Percentiles rank a stretch among this genome's conserved stretches.
Evolutionary conservation across 1,140 invertebrate species (phyloP).

Genomic region (Cheumatopsyche charites): DNA sequence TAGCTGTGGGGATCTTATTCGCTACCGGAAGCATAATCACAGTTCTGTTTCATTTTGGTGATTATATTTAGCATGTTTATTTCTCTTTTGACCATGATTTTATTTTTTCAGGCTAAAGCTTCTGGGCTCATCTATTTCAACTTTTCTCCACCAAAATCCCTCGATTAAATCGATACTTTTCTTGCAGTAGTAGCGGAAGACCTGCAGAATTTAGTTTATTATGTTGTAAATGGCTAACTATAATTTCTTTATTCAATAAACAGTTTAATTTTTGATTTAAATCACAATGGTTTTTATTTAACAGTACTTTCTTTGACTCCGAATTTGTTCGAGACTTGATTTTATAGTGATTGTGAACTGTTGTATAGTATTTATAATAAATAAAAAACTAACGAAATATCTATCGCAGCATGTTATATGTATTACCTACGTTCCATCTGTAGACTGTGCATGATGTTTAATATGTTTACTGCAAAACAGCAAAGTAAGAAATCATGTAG

Average conservation of each 20-base stretch:
- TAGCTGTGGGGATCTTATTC: conserved; percentile 67
- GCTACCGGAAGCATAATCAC: conserved; percentile 63
- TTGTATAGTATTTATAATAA: no score
- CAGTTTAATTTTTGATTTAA: conserved; percentile 11
- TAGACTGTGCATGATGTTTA: no score
- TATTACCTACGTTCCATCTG: no score
- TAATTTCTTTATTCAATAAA: conserved; percentile 16
- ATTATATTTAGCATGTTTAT: conserved; percentile 14
- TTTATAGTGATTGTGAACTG: no score
- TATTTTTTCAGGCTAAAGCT: conserved; percentile 53
- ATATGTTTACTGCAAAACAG: no score
- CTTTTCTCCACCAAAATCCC: conserved; percentile 62
- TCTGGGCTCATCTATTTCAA: conserved; percentile 65
- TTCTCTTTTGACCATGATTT: neutral
- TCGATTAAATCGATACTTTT: conserved; percentile 56
- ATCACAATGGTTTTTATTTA: no score
- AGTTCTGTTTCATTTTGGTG: conserved; percentile 62
- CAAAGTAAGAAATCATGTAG: no score
- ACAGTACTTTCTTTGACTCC: no score
- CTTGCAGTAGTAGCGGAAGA: neutral
- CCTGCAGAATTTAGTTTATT: conserved; percentile 5
- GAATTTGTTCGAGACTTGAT: no score
- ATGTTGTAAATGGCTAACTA: neutral
- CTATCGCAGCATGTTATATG: no score
- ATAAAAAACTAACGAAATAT: no score